Base-by-base conservation (phyloP, 2,797 vertebrate genomes). In the Rhinogobio ventralis region DNA sequence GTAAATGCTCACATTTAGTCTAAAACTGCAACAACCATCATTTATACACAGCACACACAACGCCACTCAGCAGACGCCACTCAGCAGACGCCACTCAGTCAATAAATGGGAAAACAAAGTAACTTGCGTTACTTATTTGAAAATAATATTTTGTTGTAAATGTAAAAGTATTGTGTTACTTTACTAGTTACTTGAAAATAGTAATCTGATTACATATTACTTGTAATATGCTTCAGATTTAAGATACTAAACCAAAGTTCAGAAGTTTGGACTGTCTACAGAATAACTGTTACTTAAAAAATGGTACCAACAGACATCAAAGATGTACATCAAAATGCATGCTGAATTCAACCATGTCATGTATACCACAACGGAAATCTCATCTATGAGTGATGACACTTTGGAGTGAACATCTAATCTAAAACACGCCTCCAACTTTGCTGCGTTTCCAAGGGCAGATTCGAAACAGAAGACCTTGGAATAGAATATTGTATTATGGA, bases 381-480 rank as follows among this genome's bases (percentile, higher is more conserved):
- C 15, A 42, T 17, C 81, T 23, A 53, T 20, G 17, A 55, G 46
- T 76, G 60, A 30, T 76, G 45, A 53, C 49, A 83, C 5, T 68
- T 14, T 23, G 33, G 23, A 30, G 73, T 57, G n/a, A 55, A 7
- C 17, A n/a, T 28, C n/a, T 77, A 84, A 84, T 77, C 36, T 14
- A 84, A 77, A 84, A 30, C 82, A 83, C 46, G 67, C 62, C 8
- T 62, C 28, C 7, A 6, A 30, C 25, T 42, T 7, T 28, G 23
- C 9, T n/a, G 11, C 30, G 14, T 77, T 69, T 84, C 51, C 64
- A 46, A 30, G 3, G 4, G 5, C 74, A 83, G 49, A 77, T 84
- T 77, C 3, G 4, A 77, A 84, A 46, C 49, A 77, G 74, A 84
- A 69, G 64, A 69, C 20, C 4, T 84, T 45, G 72, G 46, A 76